Conservation (phyloP, 2,113 vertebrate species). For the Microcebus ravelobensis region DNA sequence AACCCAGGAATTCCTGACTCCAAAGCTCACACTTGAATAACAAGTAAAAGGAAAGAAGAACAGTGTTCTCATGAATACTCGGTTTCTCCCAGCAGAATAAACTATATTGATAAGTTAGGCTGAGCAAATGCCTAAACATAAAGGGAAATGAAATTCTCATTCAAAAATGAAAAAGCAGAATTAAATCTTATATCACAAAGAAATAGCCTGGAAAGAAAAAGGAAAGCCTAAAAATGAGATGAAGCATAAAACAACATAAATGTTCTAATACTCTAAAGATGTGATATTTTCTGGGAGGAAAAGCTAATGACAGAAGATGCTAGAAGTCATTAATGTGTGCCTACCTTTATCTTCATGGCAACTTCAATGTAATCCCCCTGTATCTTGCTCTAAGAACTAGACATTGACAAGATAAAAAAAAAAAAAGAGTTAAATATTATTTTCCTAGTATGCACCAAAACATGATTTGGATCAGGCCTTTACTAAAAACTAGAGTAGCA, state of each 20-base stretch:
- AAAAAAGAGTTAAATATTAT: neutral
- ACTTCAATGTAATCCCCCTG: neutral
- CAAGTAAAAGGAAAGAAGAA: neutral
- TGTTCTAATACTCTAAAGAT: neutral
- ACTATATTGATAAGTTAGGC: neutral
- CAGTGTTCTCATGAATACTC: neutral
- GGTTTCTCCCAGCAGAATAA: neutral
- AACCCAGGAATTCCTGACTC: neutral
- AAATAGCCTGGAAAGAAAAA: neutral
- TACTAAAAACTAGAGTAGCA: neutral
- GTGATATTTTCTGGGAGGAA: neutral
- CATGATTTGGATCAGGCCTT: neutral
- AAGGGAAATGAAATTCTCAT: slow-evolving; percentile 43
- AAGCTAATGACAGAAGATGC: neutral
- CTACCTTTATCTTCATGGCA: neutral
- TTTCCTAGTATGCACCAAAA: neutral
- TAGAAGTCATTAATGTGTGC: neutral
- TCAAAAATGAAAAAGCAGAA: slow-evolving; percentile 48
- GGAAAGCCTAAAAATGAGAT: slow-evolving; percentile 36
- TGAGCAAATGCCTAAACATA: neutral
- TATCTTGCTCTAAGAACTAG: neutral
- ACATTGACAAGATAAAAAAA: neutral
- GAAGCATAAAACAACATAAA: neutral
- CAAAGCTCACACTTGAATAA: neutral
- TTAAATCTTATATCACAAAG: slow-evolving; percentile 30